Percentiles rank a stretch among this genome's conserved stretches.
These are phyloP conservation scores for Phocides pigmalion DNA, from an alignment of 1,140 invertebrate genomes.

Conservation along the genomic window DNA sequence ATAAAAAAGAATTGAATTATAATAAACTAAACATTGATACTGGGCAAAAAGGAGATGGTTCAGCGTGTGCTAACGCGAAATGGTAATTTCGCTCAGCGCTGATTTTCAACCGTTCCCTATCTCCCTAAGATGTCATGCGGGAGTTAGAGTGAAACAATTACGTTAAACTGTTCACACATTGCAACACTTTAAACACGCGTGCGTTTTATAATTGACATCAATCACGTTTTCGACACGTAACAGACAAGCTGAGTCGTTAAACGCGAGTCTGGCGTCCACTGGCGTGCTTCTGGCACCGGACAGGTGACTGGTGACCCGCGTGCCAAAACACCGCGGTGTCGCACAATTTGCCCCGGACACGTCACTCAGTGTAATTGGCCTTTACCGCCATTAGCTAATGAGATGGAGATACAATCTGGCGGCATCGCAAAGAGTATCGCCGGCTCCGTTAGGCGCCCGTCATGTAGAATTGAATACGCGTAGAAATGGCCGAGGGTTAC, in stretches of 20 bases:
- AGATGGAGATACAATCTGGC: slow-evolving; percentile 65
- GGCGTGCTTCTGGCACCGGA: slow-evolving; percentile 6
- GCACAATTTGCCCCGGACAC: slow-evolving; percentile 70
- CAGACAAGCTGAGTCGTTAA: slow-evolving; percentile 7
- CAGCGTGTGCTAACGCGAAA: no score
- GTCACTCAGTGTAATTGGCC: slow-evolving; percentile 73
- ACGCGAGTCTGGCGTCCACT: neutral
- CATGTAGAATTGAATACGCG: neutral
- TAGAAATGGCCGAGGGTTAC: neutral
- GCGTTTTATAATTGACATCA: slow-evolving; percentile 1
- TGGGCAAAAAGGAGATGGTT: no score
- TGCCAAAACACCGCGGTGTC: slow-evolving; percentile 44
- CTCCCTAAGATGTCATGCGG: no score
- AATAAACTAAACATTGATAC: no score
- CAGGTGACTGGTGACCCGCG: slow-evolving; percentile 23
- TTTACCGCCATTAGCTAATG: slow-evolving; percentile 66
- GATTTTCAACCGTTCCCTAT: no score
- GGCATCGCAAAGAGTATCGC: slow-evolving; percentile 57
- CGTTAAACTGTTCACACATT: neutral
- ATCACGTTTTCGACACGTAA: neutral
- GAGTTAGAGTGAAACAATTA: no score
- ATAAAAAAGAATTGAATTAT: no score
- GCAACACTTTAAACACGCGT: neutral
- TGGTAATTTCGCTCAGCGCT: no score
- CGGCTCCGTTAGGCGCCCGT: slow-evolving; percentile 49